Evolutionary conservation across 2,113 vertebrate species (phyloP).

Genomic region (Pelvicachromis taeniatus): DNA sequence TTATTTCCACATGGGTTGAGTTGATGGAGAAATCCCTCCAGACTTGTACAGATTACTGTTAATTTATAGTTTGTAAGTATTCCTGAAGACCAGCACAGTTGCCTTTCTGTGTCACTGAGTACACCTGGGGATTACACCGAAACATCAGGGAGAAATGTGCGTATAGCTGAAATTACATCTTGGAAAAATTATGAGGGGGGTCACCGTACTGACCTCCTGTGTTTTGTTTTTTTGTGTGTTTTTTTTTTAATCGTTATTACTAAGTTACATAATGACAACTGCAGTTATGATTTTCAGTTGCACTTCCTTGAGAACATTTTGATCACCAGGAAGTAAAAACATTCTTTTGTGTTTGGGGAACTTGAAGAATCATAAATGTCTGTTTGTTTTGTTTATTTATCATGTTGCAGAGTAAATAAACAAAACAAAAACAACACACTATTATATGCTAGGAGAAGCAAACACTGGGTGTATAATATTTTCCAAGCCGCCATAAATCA

Average conservation of each 20-base stretch:
- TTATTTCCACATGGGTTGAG: slow-evolving; percentile 11
- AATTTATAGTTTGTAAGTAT: slow-evolving; percentile 63
- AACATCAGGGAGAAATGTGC: slow-evolving; percentile 51
- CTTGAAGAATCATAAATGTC: background rate
- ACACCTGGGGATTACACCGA: slow-evolving; percentile 30
- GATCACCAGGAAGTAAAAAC: background rate
- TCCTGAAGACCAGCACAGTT: slow-evolving; percentile 40
- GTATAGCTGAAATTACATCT: slow-evolving; percentile 25
- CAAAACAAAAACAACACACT: background rate
- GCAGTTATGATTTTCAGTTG: slow-evolving; percentile 23
- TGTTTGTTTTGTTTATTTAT: background rate
- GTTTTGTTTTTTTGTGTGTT: background rate
- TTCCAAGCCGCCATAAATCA: slow-evolving; percentile 11
- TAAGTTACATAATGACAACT: slow-evolving; percentile 5
- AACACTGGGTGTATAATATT: background rate
- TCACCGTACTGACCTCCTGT: background rate
- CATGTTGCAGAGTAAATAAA: background rate
- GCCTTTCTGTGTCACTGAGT: slow-evolving; percentile 11
- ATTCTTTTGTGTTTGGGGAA: background rate
- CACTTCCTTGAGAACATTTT: slow-evolving; percentile 18
- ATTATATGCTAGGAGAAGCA: background rate
- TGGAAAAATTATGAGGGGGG: slow-evolving; percentile 35
- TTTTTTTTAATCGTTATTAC: slow-evolving; percentile 2
- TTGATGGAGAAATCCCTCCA: slow-evolving; percentile 57
- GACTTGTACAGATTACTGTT: slow-evolving; percentile 55